Evolutionary conservation across 2,888 invertebrate genomes (phyloP).

Genomic region (Lobophora halterata): DNA sequence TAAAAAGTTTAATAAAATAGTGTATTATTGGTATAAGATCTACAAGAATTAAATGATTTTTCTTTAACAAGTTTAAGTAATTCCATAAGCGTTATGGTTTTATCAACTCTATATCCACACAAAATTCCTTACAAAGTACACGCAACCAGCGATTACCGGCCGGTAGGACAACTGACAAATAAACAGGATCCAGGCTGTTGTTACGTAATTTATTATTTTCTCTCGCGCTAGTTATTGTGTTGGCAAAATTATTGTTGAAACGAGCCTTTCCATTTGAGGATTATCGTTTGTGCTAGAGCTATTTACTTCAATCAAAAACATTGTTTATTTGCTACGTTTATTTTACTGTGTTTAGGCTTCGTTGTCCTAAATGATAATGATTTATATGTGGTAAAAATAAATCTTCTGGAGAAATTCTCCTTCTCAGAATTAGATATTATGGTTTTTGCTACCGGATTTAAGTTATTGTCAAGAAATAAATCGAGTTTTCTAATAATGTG

Average conservation of each 20-base stretch:
- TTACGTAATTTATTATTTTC: slow-evolving; percentile 64
- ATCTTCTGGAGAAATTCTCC: too few species aligned
- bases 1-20: too few species aligned
- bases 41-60: too few species aligned
- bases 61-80: slow-evolving; percentile 2
- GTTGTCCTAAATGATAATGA: too few species aligned
- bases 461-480: too few species aligned
- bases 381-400: too few species aligned
- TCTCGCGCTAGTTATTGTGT: slow-evolving; percentile 38
- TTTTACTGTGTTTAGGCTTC: too few species aligned
- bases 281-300: slow-evolving; percentile 13
- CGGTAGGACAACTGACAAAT: slow-evolving; percentile 64
- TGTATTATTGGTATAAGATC: too few species aligned
- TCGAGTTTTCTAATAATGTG: too few species aligned
- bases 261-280: slow-evolving; percentile 19
- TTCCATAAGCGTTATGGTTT: slow-evolving; percentile 6
- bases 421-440: too few species aligned
- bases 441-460: too few species aligned
- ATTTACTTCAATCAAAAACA: slow-evolving; percentile 15
- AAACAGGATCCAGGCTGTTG: slow-evolving; percentile 67
- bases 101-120: slow-evolving; percentile 47
- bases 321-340: slow-evolving; percentile 1
- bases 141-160: slow-evolving; percentile 63
- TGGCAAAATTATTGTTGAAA: slow-evolving; percentile 37
- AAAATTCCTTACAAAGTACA: slow-evolving; percentile 55